Evolutionary conservation across 2,888 invertebrate genomes (phyloP).

Genomic region (Euzophera pinguis): DNA sequence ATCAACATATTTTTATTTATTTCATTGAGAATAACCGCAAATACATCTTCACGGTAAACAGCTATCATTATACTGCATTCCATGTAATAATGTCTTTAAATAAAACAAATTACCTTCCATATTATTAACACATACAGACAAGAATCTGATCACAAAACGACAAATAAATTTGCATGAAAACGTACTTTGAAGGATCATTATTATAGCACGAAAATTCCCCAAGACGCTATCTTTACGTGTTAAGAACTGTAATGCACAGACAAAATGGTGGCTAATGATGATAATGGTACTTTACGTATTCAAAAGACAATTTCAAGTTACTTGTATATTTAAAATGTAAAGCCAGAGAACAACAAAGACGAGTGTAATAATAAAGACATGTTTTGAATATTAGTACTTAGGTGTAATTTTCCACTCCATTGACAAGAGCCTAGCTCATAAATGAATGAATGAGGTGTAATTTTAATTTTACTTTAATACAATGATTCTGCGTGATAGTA

Average conservation of each 20-base stretch:
- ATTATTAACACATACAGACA: background rate
- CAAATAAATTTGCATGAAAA: constrained; percentile 12
- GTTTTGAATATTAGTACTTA: too few species aligned
- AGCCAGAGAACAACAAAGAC: background rate
- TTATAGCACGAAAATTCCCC: background rate
- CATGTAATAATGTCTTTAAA: background rate
- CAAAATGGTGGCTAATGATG: constrained; percentile 2
- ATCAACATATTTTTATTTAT: background rate
- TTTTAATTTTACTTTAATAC: too few species aligned
- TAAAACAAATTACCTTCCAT: constrained; percentile 5
- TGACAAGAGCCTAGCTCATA: too few species aligned
- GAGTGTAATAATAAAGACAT: too few species aligned
- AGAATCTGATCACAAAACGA: constrained; percentile 2
- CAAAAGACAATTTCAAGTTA: constrained; percentile 9
- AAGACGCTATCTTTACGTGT: constrained; percentile 2
- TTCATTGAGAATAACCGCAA: background rate
- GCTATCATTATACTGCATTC: background rate
- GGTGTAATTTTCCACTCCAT: too few species aligned
- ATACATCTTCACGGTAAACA: background rate
- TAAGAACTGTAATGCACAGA: constrained; percentile 3
- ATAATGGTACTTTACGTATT: constrained; percentile 7
- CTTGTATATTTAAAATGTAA: background rate
- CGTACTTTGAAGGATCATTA: constrained; percentile 12
- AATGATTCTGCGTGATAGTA: too few species aligned
- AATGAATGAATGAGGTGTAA: too few species aligned